Percentiles rank a stretch among this genome's conserved stretches.
phyloP scores from a whole-genome alignment of 1,140 invertebrate species.

The Limonius californicus region DNA sequence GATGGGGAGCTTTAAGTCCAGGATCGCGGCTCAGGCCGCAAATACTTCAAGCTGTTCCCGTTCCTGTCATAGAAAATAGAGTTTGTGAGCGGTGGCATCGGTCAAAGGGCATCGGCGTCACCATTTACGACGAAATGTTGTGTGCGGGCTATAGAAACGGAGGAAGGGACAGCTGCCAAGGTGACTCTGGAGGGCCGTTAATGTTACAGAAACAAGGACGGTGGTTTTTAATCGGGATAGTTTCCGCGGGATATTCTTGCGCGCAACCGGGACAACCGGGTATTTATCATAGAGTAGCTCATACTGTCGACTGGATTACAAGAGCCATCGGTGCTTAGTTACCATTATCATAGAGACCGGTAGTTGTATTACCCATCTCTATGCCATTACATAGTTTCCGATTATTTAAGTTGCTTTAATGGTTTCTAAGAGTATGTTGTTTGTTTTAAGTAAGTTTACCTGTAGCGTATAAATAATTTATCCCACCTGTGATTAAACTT shows the following conservation, averaged over 20 bases:
- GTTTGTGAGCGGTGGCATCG: slow-evolving; percentile 73
- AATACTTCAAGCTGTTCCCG: slow-evolving; percentile 88
- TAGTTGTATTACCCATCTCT: neutral
- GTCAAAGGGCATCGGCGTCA: slow-evolving; percentile 83
- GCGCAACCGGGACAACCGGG: slow-evolving; percentile 88
- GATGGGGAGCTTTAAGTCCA: slow-evolving; percentile 87
- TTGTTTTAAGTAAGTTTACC: too few relatives aligned
- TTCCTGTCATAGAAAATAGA: slow-evolving; percentile 85
- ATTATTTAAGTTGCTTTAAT: too few relatives aligned
- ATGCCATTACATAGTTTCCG: neutral
- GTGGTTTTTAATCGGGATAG: slow-evolving; percentile 88
- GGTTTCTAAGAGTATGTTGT: too few relatives aligned
- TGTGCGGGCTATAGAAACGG: slow-evolving; percentile 92
- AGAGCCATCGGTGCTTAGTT: slow-evolving; percentile 36
- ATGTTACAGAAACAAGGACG: slow-evolving; percentile 81
- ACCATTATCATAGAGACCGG: neutral
- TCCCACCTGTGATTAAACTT: too few relatives aligned
- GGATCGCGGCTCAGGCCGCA: slow-evolving; percentile 85
- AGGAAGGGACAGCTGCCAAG: slow-evolving; percentile 79
- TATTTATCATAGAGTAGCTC: slow-evolving; percentile 90
- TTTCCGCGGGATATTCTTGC: slow-evolving; percentile 90
- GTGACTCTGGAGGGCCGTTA: slow-evolving; percentile 78
- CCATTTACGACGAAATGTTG: slow-evolving; percentile 95
- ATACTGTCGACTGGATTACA: slow-evolving; percentile 90
- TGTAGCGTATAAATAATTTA: too few relatives aligned